Conservation (phyloP, 2,888 invertebrate genomes). For the Cryptocheilus praepositus region DNA sequence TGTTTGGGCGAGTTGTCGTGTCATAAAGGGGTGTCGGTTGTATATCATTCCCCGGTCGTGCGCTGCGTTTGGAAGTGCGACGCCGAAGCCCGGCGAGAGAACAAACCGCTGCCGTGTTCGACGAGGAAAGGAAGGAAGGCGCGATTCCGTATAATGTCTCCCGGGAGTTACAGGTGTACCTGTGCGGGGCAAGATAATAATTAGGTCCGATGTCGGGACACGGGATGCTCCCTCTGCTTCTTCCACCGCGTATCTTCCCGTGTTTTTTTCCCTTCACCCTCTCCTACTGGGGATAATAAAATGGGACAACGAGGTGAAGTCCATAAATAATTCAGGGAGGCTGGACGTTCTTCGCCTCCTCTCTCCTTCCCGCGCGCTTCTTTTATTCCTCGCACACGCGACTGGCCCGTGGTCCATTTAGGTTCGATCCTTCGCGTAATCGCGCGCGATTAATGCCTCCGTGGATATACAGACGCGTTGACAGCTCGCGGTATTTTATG, state of each 20-base stretch:
- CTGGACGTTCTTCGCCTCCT: conserved; percentile 10
- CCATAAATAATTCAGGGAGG: conserved; percentile 55
- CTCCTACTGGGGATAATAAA: conserved; percentile 36
- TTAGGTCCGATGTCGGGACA: conserved; percentile 55
- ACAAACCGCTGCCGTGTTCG: conserved; percentile 25
- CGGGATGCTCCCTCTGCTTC: conserved; percentile 34
- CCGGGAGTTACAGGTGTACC: conserved; percentile 55
- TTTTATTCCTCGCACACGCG: neutral
- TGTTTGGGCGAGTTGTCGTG: conserved; percentile 26
- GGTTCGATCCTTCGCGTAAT: neutral
- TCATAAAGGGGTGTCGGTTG: conserved; percentile 60
- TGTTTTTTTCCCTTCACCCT: neutral
- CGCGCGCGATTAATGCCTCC: no score
- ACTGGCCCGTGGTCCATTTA: neutral
- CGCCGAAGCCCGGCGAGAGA: conserved; percentile 6
- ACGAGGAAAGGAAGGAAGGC: conserved; percentile 25
- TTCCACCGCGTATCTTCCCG: conserved; percentile 7
- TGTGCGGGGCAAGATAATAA: conserved; percentile 60
- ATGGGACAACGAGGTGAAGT: conserved; percentile 29
- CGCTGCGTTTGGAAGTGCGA: no score
- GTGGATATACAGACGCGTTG: no score
- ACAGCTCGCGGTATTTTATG: no score
- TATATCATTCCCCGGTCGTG: conserved; percentile 47
- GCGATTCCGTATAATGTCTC: conserved; percentile 38
- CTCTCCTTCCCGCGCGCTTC: neutral